Evolutionary conservation across 1,140 invertebrate genomes (phyloP), one percentile per base, ranked within the genome.

Genomic region (Sarcophaga bullata): DNA sequence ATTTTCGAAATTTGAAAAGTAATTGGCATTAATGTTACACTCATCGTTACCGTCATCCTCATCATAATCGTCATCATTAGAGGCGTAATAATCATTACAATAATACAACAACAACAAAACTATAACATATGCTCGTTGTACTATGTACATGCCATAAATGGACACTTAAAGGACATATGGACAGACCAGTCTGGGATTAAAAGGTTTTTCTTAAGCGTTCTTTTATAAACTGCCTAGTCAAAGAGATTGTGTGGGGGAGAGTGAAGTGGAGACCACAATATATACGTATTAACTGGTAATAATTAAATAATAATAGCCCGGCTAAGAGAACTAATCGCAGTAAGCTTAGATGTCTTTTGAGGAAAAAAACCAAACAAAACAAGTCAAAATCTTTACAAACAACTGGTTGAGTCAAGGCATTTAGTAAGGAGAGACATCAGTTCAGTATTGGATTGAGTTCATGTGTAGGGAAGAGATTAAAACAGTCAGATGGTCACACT

Each of bases 1-100:
- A 37, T 37, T 37, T 37, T 37, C 25, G 25, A 2, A 78, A 78
- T 78, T 78, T 49, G 50, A 50, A 50, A 48, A 78, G 37, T 78
- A 78, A 78, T 78, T 78, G 75, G 75, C 75, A 78, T 78, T 78
- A 78, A 78, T 17, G 75, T 78, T 37, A 37, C 25, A 37, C 25
- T 2, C n/a, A n/a, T n/a, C 25, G 25, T 37, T 37, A 37, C 4
- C 25, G 25, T 37, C 25, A 37, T 37, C 25, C 25, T 37, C 25
- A 37, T 37, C 4, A 37, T 37, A 2, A 37, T 37, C 25, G 25
- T 37, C 1, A 37, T 37, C 75, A 78, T 78, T 78, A 52, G 52
- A 50, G 25, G 75, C 75, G 75, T 78, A 49, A 78, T 78, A 78
- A 76, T 58, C 54, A 58, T 76, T n/a, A 9, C 15, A 72, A 17